Conservation (phyloP, 2,797 vertebrate species). For the Phalanger gymnotis region DNA sequence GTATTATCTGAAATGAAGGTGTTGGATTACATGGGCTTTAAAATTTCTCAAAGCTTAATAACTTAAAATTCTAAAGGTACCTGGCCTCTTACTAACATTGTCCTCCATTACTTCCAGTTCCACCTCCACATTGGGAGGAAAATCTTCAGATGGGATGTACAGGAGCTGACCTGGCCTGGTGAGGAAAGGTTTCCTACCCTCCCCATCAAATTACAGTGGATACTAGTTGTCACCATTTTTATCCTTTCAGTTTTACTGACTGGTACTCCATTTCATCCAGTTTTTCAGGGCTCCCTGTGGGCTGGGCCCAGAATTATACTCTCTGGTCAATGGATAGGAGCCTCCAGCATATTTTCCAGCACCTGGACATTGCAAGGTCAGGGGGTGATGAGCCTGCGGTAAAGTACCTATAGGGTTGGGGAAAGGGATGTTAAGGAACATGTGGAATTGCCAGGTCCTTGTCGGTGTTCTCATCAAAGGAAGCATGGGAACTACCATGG, state of each 20-base stretch:
- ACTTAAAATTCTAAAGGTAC: not conserved
- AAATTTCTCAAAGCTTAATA: constrained; percentile 31
- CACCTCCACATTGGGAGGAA: constrained; percentile 57
- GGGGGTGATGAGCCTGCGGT: not conserved
- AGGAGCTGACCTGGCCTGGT: constrained; percentile 47
- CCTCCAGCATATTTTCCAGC: constrained; percentile 58
- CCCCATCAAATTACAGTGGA: not conserved
- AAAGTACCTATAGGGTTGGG: not conserved
- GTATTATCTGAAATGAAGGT: not conserved
- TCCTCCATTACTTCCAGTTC: constrained; percentile 21
- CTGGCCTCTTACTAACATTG: not conserved
- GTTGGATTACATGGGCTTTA: not conserved
- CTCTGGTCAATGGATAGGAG: constrained; percentile 54
- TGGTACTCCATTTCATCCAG: constrained; percentile 53
- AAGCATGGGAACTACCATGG: constrained; percentile 15
- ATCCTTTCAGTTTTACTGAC: constrained; percentile 46
- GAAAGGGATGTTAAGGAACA: not conserved
- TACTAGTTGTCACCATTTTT: constrained; percentile 16
- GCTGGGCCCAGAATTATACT: constrained; percentile 51
- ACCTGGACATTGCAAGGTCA: constrained; percentile 71
- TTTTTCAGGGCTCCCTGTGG: constrained; percentile 60
- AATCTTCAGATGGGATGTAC: constrained; percentile 9
- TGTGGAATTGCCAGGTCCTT: not conserved
- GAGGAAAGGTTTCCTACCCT: constrained; percentile 34
- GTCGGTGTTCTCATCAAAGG: not conserved